Evolutionary conservation across 2,888 invertebrate genomes (phyloP), one percentile per base, ranked within the genome.

Genomic region (Timandra comae): DNA sequence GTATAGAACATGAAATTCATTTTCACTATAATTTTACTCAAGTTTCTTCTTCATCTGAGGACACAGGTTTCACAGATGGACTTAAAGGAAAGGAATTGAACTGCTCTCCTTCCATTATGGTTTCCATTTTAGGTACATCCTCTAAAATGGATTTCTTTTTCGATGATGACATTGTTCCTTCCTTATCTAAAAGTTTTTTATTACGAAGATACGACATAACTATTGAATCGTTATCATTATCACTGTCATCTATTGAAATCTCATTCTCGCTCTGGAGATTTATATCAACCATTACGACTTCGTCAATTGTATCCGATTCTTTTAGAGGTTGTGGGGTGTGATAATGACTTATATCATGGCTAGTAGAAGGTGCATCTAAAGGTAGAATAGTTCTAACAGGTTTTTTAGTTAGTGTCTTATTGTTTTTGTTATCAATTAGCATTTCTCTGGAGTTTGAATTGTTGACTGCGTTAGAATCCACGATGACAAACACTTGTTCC

Each of bases 121-220:
- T 73, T 50, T 77, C 69, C 67, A 77, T 64, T 63, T 66, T 76
- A 2, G 69, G 59, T 6, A 76, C 57, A 46, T 60, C 65, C 33
- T 65, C 57, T 28, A 76, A 40, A 9, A 76, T 68, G 3, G 59
- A 49, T 42, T 63, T 72, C 47, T 63, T 77, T 50, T 62, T 72
- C 6, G 48, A 49, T 1, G 57, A 53, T 25, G 59, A 25, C 23
- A 62, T 36, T 21, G 52, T 44, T 32, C 55, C 56, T 39, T 68
- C 62, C 6, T 52, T 32, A 13, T 64, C 56, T 12, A 54, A 10
- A 16, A 38, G 25, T 20, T 65, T 46, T 52, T 58, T 73, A 32
- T 70, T 67, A 42, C 56, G 57, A 12, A 77, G 36, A 40, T 72
- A 76, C 3, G 71, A 57, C 19, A 68, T 39, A 1, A 75, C 69